phyloP scores from a whole-genome alignment of 2,797 vertebrate genomes.

The Tamandua tetradactyla region DNA sequence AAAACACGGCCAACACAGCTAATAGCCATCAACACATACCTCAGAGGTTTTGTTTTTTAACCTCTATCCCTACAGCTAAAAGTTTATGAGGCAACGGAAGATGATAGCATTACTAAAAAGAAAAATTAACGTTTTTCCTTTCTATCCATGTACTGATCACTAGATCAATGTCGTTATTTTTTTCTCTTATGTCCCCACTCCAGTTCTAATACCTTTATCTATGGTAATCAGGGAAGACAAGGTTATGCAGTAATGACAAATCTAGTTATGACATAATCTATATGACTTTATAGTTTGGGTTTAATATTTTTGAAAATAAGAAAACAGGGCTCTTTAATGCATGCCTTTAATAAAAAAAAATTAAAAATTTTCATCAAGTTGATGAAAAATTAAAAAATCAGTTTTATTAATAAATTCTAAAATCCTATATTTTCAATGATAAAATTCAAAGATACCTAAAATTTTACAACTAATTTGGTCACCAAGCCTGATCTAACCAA shows the following conservation, averaged over 20 bases:
- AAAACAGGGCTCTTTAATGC: neutral
- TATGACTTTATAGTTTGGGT: neutral
- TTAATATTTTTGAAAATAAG: neutral
- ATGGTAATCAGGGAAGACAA: neutral
- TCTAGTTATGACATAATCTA: neutral
- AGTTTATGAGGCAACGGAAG: neutral
- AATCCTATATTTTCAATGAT: neutral
- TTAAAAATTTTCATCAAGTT: neutral
- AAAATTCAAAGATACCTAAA: neutral
- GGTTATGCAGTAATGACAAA: neutral
- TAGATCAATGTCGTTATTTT: neutral
- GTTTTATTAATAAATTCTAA: neutral
- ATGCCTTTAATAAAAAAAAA: neutral
- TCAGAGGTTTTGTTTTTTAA: neutral
- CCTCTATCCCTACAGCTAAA: neutral
- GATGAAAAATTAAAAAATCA: neutral
- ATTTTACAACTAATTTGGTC: neutral
- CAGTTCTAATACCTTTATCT: neutral
- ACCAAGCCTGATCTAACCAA: neutral
- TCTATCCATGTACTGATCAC: rapidly evolving
- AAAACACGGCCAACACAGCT: neutral
- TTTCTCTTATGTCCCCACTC: neutral
- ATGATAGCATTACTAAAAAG: neutral
- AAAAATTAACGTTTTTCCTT: neutral
- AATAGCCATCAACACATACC: neutral